Conservation (phyloP, 1,140 invertebrate species). For the Palaemon carinicauda region DNA sequence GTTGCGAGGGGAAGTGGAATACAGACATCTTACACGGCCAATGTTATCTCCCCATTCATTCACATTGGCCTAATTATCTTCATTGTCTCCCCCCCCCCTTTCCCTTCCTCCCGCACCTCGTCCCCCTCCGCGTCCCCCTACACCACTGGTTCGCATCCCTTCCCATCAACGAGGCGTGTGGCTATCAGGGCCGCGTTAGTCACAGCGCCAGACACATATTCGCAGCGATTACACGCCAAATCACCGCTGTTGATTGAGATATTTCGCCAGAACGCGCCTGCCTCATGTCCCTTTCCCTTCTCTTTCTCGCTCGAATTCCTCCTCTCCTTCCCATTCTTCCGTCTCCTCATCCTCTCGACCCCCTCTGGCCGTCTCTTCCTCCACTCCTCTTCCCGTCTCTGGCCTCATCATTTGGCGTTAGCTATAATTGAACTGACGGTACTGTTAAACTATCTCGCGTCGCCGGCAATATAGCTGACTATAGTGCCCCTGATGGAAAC, state of each 20-base stretch:
- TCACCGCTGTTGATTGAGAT: constrained; percentile 32
- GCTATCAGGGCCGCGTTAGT: background rate
- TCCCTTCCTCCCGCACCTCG: background rate
- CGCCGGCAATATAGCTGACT: too few species aligned
- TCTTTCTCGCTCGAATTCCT: background rate
- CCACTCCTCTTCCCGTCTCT: background rate
- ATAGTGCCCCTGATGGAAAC: too few species aligned
- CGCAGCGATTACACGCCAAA: constrained; percentile 34
- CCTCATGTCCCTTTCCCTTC: background rate
- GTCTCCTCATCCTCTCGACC: too few species aligned
- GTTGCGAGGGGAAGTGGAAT: too few species aligned
- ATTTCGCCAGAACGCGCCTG: background rate
- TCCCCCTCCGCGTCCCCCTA: background rate
- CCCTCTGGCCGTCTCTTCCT: background rate
- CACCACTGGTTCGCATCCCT: background rate
- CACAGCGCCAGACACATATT: constrained; percentile 34
- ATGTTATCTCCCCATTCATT: background rate
- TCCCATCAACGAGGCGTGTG: background rate
- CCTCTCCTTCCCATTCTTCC: background rate
- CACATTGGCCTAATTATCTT: background rate
- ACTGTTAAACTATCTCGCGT: too few species aligned
- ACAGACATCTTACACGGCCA: background rate
- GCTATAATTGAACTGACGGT: too few species aligned
- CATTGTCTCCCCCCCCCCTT: background rate
- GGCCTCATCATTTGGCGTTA: too few species aligned